Base-by-base conservation (phyloP, 23 tunicate species). In the Ascidia mentula region DNA sequence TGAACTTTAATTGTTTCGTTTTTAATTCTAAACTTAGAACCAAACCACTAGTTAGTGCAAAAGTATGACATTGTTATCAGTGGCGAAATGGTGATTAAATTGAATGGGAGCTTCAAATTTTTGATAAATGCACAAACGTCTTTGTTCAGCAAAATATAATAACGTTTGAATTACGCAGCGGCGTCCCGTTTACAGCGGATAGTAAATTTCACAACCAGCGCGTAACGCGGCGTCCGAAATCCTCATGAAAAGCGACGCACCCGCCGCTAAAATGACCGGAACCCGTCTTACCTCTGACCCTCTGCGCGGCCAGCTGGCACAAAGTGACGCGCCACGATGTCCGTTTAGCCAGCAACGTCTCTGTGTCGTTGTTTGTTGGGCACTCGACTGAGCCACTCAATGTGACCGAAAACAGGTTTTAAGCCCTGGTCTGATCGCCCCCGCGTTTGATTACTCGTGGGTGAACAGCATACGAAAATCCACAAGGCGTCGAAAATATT, bases 381-480 rank as follows among this genome's bases (percentile, higher is more conserved):
- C 65, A 53, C 65, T 53, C 65, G 24, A 9, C 28, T 9, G 28
- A 28, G 24, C 65, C 13, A 3, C 24, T 1, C 65, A 53, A 28
- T 53, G 13, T 53, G 65, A 28, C 65, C 65, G 65, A 53, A n/a
- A n/a, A 28, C 24, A 28, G 65, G 22, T 28, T 28, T 53, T 53
- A 53, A 53, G 65, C 65, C 65, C 12, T 9, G 24, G 65, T 53
- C 65, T 53, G 24, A 53, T 53, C 65, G 65, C 65, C 24, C 22
- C 65, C 65, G 65, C 65, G 65, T 53, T 53, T 53, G 65, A 53
- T 53, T 53, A 53, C 28, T 53, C 65, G 24, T n/a, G 65, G 65
- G 65, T 53, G 65, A 53, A 53, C 65, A 20, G 65, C 22, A 53
- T 53, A 53, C 24, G 65, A 6, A 28, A 26, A 28, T 53, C 24